A percentile compares a stretch with the other conserved stretches of the same genome.
These are phyloP conservation scores for Microplitis deprimator DNA, from an alignment of 2,888 invertebrate genomes.

Conservation along the genomic window DNA sequence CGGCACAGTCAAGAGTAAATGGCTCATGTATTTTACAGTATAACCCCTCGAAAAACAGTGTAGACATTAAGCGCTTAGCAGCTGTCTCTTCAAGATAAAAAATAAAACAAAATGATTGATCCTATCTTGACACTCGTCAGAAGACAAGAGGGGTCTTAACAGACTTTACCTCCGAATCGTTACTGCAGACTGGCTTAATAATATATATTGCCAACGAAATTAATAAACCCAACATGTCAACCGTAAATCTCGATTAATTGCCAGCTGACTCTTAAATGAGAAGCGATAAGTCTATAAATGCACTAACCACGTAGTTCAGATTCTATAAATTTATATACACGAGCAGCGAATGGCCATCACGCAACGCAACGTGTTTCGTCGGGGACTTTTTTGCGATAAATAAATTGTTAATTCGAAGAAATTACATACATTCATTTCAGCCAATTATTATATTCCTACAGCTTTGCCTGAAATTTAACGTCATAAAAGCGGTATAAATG, in stretches of 20 bases:
- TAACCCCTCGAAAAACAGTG: constrained; percentile 41
- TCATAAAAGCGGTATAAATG: neutral
- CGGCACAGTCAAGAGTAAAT: constrained; percentile 43
- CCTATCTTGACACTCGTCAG: constrained; percentile 33
- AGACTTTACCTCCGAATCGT: constrained; percentile 6
- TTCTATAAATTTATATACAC: neutral
- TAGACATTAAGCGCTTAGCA: constrained; percentile 53
- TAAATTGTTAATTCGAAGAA: neutral
- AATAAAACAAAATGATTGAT: constrained; percentile 49
- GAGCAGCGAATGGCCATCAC: neutral
- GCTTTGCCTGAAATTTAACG: neutral
- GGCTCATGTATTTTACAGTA: constrained; percentile 47
- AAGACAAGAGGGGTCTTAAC: constrained; percentile 26
- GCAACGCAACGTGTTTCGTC: neutral
- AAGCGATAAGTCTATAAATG: constrained; percentile 45
- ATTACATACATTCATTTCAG: neutral
- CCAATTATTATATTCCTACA: neutral
- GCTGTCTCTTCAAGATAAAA: constrained; percentile 57
- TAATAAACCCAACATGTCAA: constrained; percentile 59
- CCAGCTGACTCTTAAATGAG: constrained; percentile 60
- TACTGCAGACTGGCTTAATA: neutral
- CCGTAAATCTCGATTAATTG: constrained; percentile 67
- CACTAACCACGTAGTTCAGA: neutral
- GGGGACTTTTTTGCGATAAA: neutral
- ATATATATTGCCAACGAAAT: constrained; percentile 50